Evolutionary conservation across 2,888 invertebrate species (phyloP).

Genomic region (Panopea generosa): DNA sequence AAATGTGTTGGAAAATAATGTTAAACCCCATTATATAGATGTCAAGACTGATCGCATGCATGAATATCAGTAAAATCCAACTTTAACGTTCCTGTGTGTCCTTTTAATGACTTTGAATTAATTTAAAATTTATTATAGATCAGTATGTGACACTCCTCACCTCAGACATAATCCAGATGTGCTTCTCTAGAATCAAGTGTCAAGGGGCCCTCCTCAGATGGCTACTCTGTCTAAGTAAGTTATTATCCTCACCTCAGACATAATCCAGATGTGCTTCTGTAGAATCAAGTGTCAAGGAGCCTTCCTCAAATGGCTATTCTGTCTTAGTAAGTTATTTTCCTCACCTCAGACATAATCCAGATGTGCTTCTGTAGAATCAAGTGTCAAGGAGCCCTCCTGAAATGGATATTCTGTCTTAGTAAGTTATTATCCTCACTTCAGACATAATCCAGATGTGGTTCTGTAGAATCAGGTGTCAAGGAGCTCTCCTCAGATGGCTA

Average conservation of each 20-base stretch:
- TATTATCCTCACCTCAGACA: conserved; percentile 27
- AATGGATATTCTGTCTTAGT: conserved; percentile 63
- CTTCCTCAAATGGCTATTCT: conserved; percentile 69
- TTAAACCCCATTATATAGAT: no score
- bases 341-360: conserved; percentile 48
- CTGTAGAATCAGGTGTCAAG: no score
- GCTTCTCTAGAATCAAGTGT: conserved; percentile 45
- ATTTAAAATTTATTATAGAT: conserved; percentile 62
- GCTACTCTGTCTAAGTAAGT: conserved; percentile 73
- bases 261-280: conserved; percentile 57
- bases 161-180: conserved; percentile 59
- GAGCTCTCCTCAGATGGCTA: no score
- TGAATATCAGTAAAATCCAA: no score
- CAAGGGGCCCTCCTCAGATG: conserved; percentile 60
- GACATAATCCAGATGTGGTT: no score
- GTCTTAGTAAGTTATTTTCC: conserved; percentile 65
- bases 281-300: conserved; percentile 30
- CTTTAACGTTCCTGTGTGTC: no score
- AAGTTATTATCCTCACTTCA: conserved; percentile 55
- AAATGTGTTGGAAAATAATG: no score
- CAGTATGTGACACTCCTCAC: conserved; percentile 57
- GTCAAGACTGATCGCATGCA: no score
- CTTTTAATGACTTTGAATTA: no score
- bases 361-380: conserved; percentile 52
- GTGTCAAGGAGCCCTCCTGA: no score